These are phyloP conservation scores for Drosophila eugracilis DNA, from an alignment of 1,140 invertebrate species.

Conservation along the genomic window DNA sequence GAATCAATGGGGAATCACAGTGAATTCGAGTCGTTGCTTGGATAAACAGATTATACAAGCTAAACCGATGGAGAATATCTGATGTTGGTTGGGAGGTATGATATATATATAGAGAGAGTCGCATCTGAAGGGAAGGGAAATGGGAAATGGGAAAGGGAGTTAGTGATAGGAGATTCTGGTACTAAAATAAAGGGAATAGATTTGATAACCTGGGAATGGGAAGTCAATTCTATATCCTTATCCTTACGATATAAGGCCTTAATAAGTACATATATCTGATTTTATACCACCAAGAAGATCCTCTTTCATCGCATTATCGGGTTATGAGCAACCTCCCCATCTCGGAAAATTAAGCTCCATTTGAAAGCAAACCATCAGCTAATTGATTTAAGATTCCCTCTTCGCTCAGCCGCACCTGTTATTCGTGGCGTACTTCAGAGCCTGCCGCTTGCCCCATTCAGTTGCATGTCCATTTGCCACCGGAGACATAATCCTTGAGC, in stretches of 20 bases:
- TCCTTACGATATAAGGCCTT: too few relatives aligned
- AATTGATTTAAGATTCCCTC: constrained; percentile 62
- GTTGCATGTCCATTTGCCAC: constrained; percentile 46
- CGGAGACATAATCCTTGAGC: constrained; percentile 62
- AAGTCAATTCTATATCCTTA: too few relatives aligned
- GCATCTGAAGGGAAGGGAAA: constrained; percentile 1
- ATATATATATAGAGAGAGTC: too few relatives aligned
- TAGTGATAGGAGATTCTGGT: background rate
- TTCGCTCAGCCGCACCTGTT: constrained; percentile 1
- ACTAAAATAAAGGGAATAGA: background rate
- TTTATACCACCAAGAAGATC: background rate
- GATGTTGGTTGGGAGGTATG: background rate
- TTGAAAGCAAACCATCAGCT: constrained; percentile 46
- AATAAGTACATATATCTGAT: background rate
- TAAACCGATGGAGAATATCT: background rate
- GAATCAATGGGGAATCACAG: constrained; percentile 47
- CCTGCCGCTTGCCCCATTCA: too few relatives aligned
- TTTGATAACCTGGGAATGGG: too few relatives aligned
- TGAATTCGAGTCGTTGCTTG: constrained; percentile 31
- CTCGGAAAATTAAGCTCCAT: constrained; percentile 3
- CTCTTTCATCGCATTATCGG: constrained; percentile 31
- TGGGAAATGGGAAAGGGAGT: background rate
- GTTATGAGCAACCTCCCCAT: constrained; percentile 12
- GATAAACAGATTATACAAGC: constrained; percentile 51
- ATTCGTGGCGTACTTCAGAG: background rate